phyloP scores from a whole-genome alignment of 2,797 vertebrate genomes.

The Masticophis lateralis region DNA sequence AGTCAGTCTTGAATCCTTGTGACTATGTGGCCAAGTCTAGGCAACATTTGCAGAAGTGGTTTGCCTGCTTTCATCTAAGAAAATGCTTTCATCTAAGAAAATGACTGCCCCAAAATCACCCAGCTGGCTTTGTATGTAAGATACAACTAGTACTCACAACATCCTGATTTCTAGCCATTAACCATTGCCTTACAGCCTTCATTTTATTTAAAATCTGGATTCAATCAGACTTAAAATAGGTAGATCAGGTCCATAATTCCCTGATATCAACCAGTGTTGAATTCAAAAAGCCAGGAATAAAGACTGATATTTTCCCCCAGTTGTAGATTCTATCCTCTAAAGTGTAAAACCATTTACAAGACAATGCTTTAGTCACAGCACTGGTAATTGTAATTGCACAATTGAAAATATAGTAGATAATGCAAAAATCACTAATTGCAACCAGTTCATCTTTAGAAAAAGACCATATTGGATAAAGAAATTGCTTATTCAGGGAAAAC shows the following conservation, averaged over 20 bases:
- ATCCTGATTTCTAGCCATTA: neutral
- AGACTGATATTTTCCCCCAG: neutral
- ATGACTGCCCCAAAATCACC: neutral
- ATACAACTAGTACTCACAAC: neutral
- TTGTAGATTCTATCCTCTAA: neutral
- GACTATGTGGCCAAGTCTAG: neutral
- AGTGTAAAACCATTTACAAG: accelerated
- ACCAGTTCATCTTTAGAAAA: slow-evolving; percentile 21
- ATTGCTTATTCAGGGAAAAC: slow-evolving; percentile 14
- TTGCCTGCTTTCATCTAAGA: neutral
- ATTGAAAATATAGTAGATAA: slow-evolving; percentile 33
- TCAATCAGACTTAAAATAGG: neutral
- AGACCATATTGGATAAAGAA: slow-evolving; percentile 12
- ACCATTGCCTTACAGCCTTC: neutral
- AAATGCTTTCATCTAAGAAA: neutral
- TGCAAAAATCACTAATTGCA: slow-evolving; percentile 47
- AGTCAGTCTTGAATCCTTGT: neutral
- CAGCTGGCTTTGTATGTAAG: neutral
- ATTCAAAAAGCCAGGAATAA: neutral
- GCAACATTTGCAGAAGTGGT: neutral
- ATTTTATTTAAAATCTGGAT: neutral
- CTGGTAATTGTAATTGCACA: slow-evolving; percentile 49
- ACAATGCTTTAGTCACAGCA: neutral
- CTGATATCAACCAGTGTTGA: neutral
- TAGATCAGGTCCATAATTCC: neutral